Evolutionary conservation across 2,797 vertebrate species (phyloP).

Genomic region (Helicolenus hilgendorfi): DNA sequence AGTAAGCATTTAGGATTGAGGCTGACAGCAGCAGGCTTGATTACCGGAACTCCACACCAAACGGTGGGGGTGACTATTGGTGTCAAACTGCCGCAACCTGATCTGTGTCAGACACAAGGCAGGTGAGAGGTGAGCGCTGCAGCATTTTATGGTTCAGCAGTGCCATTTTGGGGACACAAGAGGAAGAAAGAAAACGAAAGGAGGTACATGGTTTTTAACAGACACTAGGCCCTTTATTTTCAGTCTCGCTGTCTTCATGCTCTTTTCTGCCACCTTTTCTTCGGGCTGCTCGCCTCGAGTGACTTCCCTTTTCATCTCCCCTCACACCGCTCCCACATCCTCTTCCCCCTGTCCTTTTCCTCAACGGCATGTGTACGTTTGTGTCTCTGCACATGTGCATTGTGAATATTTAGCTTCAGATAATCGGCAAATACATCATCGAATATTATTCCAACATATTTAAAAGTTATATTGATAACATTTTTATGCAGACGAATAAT

Average conservation of each 20-base stretch:
- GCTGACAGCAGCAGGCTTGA: conserved; percentile 33
- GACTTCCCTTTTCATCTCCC: conserved; percentile 36
- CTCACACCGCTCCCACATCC: conserved; percentile 10
- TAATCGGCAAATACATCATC: not conserved
- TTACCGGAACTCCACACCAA: conserved; percentile 54
- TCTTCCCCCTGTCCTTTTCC: not conserved
- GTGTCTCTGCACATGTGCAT: not conserved
- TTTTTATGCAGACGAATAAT: too few species aligned
- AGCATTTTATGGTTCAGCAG: conserved; percentile 71
- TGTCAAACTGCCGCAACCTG: conserved; percentile 57
- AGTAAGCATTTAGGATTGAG: conserved; percentile 39
- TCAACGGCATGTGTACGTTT: not conserved
- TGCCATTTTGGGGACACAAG: conserved; percentile 50
- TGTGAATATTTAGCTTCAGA: not conserved
- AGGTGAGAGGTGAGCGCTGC: conserved; percentile 63
- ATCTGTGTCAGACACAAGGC: conserved; percentile 71
- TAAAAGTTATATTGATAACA: not conserved
- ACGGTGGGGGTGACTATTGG: conserved; percentile 39
- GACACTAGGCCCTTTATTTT: conserved; percentile 41
- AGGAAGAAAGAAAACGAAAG: conserved; percentile 45
- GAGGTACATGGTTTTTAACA: not conserved
- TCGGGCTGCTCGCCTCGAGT: not conserved
- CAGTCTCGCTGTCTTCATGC: not conserved
- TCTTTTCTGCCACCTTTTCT: conserved; percentile 11
- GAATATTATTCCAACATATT: not conserved